These are phyloP conservation scores for Ceratina calcarata DNA, from an alignment of 1,140 invertebrate species.

Conservation along the genomic window DNA sequence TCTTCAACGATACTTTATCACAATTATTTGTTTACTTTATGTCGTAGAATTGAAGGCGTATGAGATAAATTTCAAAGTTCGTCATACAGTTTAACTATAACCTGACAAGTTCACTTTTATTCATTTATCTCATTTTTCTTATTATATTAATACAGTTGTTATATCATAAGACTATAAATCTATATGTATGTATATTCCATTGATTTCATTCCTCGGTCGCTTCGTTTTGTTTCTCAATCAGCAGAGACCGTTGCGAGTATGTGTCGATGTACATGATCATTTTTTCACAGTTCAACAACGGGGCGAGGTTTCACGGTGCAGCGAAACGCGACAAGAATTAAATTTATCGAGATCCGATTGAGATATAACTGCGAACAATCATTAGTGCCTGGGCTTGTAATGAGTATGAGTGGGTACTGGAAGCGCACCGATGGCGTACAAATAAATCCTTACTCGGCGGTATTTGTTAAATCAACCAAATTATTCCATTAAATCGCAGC, in stretches of 20 bases:
- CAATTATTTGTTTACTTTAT: no score
- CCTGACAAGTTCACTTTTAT: no score
- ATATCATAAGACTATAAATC: background rate
- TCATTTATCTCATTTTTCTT: no score
- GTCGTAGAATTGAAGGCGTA: no score
- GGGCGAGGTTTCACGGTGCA: conserved; percentile 1
- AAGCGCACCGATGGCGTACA: conserved; percentile 20
- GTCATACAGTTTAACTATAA: no score
- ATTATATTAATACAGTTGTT: no score
- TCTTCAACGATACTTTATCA: no score
- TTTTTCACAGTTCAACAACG: conserved; percentile 22
- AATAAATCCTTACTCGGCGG: conserved; percentile 64
- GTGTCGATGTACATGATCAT: conserved; percentile 28
- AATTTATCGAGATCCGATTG: conserved; percentile 55
- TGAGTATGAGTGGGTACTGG: background rate
- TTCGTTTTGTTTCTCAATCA: conserved; percentile 42
- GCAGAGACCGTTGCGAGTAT: background rate
- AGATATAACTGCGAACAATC: conserved; percentile 41
- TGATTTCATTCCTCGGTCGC: background rate
- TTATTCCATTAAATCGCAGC: conserved; percentile 64
- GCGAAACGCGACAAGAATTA: conserved; percentile 20
- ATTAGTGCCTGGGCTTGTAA: background rate
- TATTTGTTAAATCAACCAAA: conserved; percentile 67
- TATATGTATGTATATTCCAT: background rate
- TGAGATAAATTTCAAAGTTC: no score